Evolutionary conservation across 2,888 invertebrate species (phyloP).

Genomic region (Phengaris alcon): DNA sequence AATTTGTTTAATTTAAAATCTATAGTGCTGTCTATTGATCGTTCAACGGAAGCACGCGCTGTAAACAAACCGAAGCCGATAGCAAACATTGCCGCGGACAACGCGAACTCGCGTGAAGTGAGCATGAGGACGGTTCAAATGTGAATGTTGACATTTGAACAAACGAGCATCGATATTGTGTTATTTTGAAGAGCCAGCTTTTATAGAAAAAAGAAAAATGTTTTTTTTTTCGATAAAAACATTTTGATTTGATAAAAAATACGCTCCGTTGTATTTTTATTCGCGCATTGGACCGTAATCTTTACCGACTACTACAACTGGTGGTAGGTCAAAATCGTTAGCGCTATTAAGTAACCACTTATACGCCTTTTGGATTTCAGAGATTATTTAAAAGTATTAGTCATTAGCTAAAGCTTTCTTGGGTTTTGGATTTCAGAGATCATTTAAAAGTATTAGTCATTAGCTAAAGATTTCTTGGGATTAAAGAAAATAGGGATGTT

Average conservation of each 20-base stretch:
- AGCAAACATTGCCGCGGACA: conserved; percentile 5
- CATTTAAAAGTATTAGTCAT: too few relatives aligned
- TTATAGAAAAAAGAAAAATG: neutral
- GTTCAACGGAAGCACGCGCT: neutral
- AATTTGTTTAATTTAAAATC: neutral
- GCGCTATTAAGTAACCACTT: too few relatives aligned
- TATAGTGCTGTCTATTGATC: neutral
- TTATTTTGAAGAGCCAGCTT: neutral
- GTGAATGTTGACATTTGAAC: conserved; percentile 11
- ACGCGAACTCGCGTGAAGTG: conserved; percentile 8
- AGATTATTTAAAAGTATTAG: too few relatives aligned
- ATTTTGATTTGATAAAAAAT: neutral
- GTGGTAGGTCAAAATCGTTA: too few relatives aligned
- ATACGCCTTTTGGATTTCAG: too few relatives aligned
- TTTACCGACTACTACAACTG: too few relatives aligned
- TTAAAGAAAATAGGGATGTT: too few relatives aligned
- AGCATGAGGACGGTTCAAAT: neutral
- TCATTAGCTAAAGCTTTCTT: too few relatives aligned
- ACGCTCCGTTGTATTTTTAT: too few relatives aligned
- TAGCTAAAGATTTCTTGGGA: too few relatives aligned
- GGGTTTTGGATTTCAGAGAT: too few relatives aligned
- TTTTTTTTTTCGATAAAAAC: neutral
- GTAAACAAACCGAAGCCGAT: neutral
- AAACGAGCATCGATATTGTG: conserved; percentile 18
- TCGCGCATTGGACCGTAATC: too few relatives aligned